A percentile compares a stretch with the other conserved stretches of the same genome.
These are phyloP conservation scores for Alca torda DNA, from an alignment of 2,797 vertebrate genomes.

Conservation along the genomic window DNA sequence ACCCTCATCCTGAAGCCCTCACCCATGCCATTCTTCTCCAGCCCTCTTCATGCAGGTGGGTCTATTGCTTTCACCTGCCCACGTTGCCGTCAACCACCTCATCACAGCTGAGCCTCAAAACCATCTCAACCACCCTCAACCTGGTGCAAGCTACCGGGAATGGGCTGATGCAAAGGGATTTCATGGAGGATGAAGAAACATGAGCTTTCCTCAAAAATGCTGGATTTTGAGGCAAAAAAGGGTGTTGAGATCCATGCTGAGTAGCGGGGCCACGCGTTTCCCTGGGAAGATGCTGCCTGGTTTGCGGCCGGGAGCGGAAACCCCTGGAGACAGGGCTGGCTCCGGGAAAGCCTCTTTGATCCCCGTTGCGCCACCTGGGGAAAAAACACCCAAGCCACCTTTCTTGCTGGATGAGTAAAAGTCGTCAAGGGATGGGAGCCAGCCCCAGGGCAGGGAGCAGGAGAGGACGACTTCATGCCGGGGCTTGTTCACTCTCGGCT, in stretches of 20 bases:
- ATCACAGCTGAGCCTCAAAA: neutral
- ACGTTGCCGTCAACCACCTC: fast-evolving
- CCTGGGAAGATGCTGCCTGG: neutral
- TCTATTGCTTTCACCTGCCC: neutral
- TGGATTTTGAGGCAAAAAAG: fast-evolving
- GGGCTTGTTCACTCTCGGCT: neutral
- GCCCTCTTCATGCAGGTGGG: neutral
- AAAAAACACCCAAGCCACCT: constrained; percentile 27
- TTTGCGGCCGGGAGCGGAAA: neutral
- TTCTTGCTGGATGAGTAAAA: constrained; percentile 58
- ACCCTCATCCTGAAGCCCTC: fast-evolving
- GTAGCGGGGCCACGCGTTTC: neutral
- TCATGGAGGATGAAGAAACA: neutral
- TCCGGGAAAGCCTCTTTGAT: constrained; percentile 54
- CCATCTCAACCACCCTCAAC: fast-evolving
- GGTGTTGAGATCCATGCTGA: fast-evolving
- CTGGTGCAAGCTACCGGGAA: no score
- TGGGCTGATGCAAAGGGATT: fast-evolving
- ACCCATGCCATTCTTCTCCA: fast-evolving
- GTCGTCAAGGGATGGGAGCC: constrained; percentile 10
- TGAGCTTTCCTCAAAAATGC: fast-evolving
- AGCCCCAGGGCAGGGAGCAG: neutral
- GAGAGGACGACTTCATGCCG: neutral
- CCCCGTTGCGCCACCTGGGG: neutral
- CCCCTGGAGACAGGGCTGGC: neutral